Evolutionary conservation across 2,113 vertebrate species (phyloP), one percentile per base, ranked within the genome.

Genomic region (Colaptes auratus): DNA sequence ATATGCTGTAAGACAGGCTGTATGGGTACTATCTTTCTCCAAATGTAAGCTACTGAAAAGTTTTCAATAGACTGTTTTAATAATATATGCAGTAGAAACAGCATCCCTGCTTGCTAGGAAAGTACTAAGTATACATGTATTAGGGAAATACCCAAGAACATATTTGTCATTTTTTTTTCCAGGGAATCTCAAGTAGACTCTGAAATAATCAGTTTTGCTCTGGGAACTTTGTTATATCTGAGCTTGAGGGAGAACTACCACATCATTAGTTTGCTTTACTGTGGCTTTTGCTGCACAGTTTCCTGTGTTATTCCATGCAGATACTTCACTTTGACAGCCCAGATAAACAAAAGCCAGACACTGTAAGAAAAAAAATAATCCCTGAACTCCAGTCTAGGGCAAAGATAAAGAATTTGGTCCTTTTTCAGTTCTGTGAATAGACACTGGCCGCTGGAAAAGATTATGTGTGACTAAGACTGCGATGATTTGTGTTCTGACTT

Each of bases 331-430:
- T 90, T 97, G 95, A 97, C 97, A 97, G 92, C 94, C 95, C 95
- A 97, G 96, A 98, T 98, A 98, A 98, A 97, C 97, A 97, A 92
- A 97, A 97, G 91, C 97, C 97, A 97, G 93, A 96, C 67, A 2
- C 90, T 94, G 82, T 74, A 96, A 93, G 70, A 93, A 96, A 96
- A 95, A 96, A 94, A 96, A 69, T 18, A 97, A 92, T 95, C 97
- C 91, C 79, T 97, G 97, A 97, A 98, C 97, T 97, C 91, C 73
- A 94, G 95, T 96, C 94, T 92, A 96, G 94, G 93, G 89, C 94
- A 95, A 97, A 98, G 97, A 98, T 98, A 98, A 98, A 92, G 82
- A 82, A 90, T 92, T 97, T 25, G 44, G 82, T 72, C 92, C 92
- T 95, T 95, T 94, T 97, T 75, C 72, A 97, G 92, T 93, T 94